Evolutionary conservation across 2,888 invertebrate genomes (phyloP), one percentile per base, ranked within the genome.

Genomic region (Cotesia congregata): DNA sequence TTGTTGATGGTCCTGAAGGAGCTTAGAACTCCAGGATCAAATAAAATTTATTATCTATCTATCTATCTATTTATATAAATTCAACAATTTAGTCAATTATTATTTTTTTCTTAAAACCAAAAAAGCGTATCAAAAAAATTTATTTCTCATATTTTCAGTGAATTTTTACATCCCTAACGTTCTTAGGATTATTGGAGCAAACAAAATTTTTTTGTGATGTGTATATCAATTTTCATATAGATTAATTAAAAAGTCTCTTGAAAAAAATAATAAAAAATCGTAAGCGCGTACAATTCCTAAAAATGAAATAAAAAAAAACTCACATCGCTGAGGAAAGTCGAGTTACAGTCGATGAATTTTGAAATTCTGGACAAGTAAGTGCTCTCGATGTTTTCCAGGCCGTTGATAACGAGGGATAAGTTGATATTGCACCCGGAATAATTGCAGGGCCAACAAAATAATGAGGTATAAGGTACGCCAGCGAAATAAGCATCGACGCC

Each of bases 361-460:
- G 85, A 79, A 67, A 86, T 82, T 41, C 80, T 84, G 20, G 86
- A 84, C 38, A 86, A 77, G 64, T 86, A 86, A 50, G 84, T 81
- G 5, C 86, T 85, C 78, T 86, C 83, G 71, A 86, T 80, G 67
- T 79, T 85, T 67, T 86, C 85, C 38, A 86, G 74, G 3, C 85
- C 85, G 20, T 82, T 83, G 65, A 86, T 79, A 0, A 86, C 78
- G 69, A 86, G 77, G 12, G 86, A 85, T n/a, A 86, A 81, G 69
- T 86, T 86, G 15, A 82, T 77, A 65, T 83, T 83, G 72, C 86
- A 86, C 15, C 68, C 79, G 17, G 78, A 76, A 73, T 77, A 79
- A 74, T 86, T 85, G 75, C 86, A 86, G 3, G 86, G 85, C 39
- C 80, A 82, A 76, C 86, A 86, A 5, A 86, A 79, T 20, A 86